A percentile compares a stretch with the other conserved stretches of the same genome.
Conservation (phyloP, 2,888 invertebrate species). For the Tillus elongatus region DNA sequence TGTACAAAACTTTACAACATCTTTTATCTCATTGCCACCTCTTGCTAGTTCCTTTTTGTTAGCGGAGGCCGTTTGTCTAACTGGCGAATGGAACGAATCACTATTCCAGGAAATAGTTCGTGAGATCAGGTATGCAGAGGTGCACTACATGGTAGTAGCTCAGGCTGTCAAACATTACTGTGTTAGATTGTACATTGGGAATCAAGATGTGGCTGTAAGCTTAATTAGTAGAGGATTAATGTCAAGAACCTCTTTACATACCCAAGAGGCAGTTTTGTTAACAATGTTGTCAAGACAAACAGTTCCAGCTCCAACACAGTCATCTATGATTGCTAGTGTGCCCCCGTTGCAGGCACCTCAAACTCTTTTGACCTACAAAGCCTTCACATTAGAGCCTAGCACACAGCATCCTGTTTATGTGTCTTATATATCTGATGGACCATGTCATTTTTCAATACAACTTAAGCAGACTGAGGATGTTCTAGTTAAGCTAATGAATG, state of each 20-base stretch:
- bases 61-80: slow-evolving; percentile 43
- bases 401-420: slow-evolving; percentile 60
- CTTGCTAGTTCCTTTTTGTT: slow-evolving; percentile 54
- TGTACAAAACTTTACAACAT: slow-evolving; percentile 46
- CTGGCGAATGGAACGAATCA: slow-evolving; percentile 45
- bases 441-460: slow-evolving; percentile 68
- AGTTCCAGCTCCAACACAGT: slow-evolving; percentile 28
- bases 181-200: slow-evolving; percentile 44
- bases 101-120: slow-evolving; percentile 39
- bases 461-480: slow-evolving; percentile 51
- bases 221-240: slow-evolving; percentile 44
- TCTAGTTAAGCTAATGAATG: slow-evolving; percentile 60
- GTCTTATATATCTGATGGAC: slow-evolving; percentile 72
- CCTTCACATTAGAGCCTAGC: slow-evolving; percentile 45
- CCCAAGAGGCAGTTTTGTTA: slow-evolving; percentile 41
- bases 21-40: slow-evolving; percentile 42
- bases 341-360: slow-evolving; percentile 29
- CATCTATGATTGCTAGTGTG: slow-evolving; percentile 30
- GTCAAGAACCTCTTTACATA: slow-evolving; percentile 41
- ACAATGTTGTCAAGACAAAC: slow-evolving; percentile 31
- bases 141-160: slow-evolving; percentile 35
- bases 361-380: slow-evolving; percentile 47
- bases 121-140: slow-evolving; percentile 40
- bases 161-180: slow-evolving; percentile 38
- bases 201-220: slow-evolving; percentile 44